phyloP scores from a whole-genome alignment of 2,113 vertebrate genomes.

The Perca flavescens region DNA sequence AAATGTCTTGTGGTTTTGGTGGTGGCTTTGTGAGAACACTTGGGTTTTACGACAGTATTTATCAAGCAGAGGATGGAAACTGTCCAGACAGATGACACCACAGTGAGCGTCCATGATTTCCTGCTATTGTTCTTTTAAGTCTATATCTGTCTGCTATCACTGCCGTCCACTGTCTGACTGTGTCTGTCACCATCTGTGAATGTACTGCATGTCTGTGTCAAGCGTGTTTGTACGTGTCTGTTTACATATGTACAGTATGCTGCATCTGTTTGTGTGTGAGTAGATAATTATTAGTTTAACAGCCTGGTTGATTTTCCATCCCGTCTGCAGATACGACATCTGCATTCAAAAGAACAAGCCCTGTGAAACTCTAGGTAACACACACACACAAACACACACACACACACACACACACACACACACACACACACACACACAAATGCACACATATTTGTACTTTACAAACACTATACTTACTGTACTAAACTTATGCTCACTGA shows the following conservation, averaged over 20 bases:
- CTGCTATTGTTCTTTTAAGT: slow-evolving; percentile 79
- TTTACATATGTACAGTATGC: background rate
- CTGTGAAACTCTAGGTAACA: slow-evolving; percentile 95
- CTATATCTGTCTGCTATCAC: slow-evolving; percentile 66
- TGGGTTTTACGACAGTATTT: slow-evolving; percentile 55
- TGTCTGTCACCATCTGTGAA: slow-evolving; percentile 9
- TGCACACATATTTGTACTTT: background rate
- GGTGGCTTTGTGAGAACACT: slow-evolving; percentile 59
- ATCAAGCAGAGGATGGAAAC: slow-evolving; percentile 72
- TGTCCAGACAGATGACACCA: slow-evolving; percentile 71
- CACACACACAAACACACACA: slow-evolving; percentile 28
- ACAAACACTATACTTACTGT: slow-evolving; percentile 2
- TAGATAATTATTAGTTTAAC: background rate
- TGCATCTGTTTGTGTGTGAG: slow-evolving; percentile 10
- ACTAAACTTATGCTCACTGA: background rate
- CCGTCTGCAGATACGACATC: slow-evolving; percentile 92
- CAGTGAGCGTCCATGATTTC: slow-evolving; percentile 68
- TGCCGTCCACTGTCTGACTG: slow-evolving; percentile 41
- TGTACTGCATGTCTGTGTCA: background rate
- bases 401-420: slow-evolving; percentile 38
- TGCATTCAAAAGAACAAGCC: slow-evolving; percentile 99
- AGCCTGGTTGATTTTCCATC: slow-evolving; percentile 20
- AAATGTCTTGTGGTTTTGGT: slow-evolving; percentile 28
- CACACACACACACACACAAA: slow-evolving; percentile 26
- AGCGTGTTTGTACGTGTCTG: slow-evolving; percentile 17